These are phyloP conservation scores for Galbula dea DNA, from an alignment of 2,113 vertebrate genomes.

Conservation along the genomic window DNA sequence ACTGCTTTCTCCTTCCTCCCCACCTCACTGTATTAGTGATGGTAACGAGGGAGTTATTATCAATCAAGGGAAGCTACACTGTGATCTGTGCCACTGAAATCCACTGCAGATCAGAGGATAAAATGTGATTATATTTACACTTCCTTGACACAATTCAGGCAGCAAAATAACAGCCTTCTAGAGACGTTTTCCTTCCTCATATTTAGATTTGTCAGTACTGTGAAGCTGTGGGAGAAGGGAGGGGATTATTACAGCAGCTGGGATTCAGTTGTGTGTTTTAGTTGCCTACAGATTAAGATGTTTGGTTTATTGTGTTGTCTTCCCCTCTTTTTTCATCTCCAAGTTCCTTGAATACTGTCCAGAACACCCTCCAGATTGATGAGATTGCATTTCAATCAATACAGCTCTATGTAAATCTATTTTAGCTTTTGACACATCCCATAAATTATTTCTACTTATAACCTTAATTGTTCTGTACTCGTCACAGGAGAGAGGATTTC, in stretches of 20 bases:
- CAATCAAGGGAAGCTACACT: slow-evolving; percentile 71
- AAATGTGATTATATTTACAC: slow-evolving; percentile 81
- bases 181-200: slow-evolving; percentile 74
- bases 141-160: slow-evolving; percentile 75
- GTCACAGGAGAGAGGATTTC: slow-evolving; percentile 26
- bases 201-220: slow-evolving; percentile 76
- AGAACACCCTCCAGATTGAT: neutral
- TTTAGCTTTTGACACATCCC: slow-evolving; percentile 50
- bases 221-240: slow-evolving; percentile 32
- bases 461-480: slow-evolving; percentile 54
- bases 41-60: slow-evolving; percentile 76
- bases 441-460: slow-evolving; percentile 55
- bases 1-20: slow-evolving; percentile 23
- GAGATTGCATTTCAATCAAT: slow-evolving; percentile 45
- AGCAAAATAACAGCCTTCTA: slow-evolving; percentile 76
- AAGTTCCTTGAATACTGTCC: neutral
- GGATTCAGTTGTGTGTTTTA: slow-evolving; percentile 25
- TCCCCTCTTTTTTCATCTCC: slow-evolving; percentile 23
- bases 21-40: slow-evolving; percentile 53
- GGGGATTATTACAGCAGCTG: slow-evolving; percentile 56
- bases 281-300: slow-evolving; percentile 62
- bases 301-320: neutral
- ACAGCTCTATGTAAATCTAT: slow-evolving; percentile 50
- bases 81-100: slow-evolving; percentile 74
- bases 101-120: slow-evolving; percentile 76